Evolutionary conservation across 1,140 invertebrate species (phyloP).

Genomic region (Aphelinus atriplicis): DNA sequence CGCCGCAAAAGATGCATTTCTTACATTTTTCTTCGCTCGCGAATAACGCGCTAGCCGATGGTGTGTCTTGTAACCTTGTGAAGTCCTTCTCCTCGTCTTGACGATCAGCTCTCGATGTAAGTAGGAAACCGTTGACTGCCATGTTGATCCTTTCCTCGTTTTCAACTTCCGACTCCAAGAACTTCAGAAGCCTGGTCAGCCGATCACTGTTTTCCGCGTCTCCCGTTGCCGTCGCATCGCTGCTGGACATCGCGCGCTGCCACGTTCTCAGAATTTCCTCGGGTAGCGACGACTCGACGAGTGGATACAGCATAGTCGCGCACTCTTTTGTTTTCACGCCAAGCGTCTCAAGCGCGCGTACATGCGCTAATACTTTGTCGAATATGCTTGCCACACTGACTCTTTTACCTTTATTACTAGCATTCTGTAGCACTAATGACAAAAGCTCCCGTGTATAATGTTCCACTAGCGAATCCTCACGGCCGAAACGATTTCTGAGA

Average conservation of each 20-base stretch:
- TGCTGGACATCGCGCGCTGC: conserved; percentile 32
- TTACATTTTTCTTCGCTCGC: conserved; percentile 9
- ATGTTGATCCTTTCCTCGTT: conserved; percentile 47
- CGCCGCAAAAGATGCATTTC: conserved; percentile 16
- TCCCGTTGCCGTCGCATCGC: neutral
- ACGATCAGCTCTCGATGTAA: no score
- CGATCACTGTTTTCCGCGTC: neutral
- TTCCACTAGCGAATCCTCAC: conserved; percentile 46
- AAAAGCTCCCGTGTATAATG: conserved; percentile 50
- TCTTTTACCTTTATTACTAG: conserved; percentile 17
- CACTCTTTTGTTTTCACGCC: conserved; percentile 50
- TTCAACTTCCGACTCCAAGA: conserved; percentile 47
- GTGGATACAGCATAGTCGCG: conserved; percentile 50
- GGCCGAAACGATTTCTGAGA: conserved; percentile 48
- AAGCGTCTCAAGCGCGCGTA: conserved; percentile 49
- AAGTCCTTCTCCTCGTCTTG: neutral
- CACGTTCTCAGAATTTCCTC: conserved; percentile 50
- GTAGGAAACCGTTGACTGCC: conserved; percentile 35
- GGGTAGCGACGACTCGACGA: conserved; percentile 55
- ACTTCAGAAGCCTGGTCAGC: conserved; percentile 44
- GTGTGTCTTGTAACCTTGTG: conserved; percentile 22
- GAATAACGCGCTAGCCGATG: conserved; percentile 27
- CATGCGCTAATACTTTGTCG: conserved; percentile 50
- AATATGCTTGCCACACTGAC: conserved; percentile 41
- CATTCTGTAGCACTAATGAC: conserved; percentile 41